Base-by-base conservation (phyloP, 2,888 invertebrate species). In the Lagria hirta region DNA sequence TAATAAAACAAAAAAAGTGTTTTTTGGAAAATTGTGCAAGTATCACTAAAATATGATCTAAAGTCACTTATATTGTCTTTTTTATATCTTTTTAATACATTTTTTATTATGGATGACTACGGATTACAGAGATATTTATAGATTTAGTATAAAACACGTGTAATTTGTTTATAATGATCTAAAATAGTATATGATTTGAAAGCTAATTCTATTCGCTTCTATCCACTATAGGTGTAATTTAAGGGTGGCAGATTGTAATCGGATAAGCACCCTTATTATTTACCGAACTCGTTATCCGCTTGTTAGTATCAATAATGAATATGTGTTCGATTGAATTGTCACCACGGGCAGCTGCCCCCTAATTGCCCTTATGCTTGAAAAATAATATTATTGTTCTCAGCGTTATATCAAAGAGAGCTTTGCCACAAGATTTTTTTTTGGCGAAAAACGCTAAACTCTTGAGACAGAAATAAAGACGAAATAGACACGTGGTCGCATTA, bases 381-480 rank as follows among this genome's bases (percentile, higher is more conserved):
- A 27, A 27, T 4, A 10, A 11, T 4, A 26, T 7, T 8, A n/a
- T n/a, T n/a, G n/a, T n/a, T n/a, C n/a, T n/a, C n/a, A n/a, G 22
- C 21, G 27, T 12, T 16, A 7, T 23, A 38, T 30, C 22, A 24
- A 38, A n/a, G 22, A 29, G 38, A 30, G 30, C 15, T 23, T n/a
- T n/a, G n/a, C 23, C 11, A 49, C 52, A 62, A 64, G 65, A 63
- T 62, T 58, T 60, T 64, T 65, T 64, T 61, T 57, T 59, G 56
- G 47, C 43, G 48, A 50, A 63, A 60, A 61, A 55, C 55, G 57
- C 54, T 52, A 58, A 59, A 51, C 65, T 55, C 65, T 36, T 41
- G 64, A 62, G 66, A 64, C 58, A 58, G 60, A 60, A 64, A 67
- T 61, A 57, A 64, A 66, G 64, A 63, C 52, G 62, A 57, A 51